Percentiles rank a stretch among this genome's conserved stretches.
These are phyloP conservation scores for Mythimna impura DNA, from an alignment of 2,888 invertebrate species.

Conservation along the genomic window DNA sequence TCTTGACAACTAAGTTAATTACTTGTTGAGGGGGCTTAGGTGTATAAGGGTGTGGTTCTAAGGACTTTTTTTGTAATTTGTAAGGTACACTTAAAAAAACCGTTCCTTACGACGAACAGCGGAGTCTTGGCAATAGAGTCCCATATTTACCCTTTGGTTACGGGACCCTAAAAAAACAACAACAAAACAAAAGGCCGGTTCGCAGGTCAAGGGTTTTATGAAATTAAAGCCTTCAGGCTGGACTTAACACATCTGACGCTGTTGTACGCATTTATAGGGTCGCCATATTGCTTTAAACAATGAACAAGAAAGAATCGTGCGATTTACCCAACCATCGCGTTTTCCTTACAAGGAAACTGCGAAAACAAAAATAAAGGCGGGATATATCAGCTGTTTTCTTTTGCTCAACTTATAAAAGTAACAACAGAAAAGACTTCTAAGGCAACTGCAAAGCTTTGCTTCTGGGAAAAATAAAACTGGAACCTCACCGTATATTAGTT, in stretches of 20 bases:
- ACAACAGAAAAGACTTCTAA: slow-evolving; percentile 41
- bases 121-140: no score
- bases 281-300: background rate
- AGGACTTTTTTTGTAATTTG: background rate
- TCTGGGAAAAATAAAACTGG: slow-evolving; percentile 40
- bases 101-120: no score
- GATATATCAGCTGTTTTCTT: slow-evolving; percentile 48
- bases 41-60: background rate
- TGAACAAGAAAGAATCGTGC: background rate
- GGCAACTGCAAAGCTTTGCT: slow-evolving; percentile 55
- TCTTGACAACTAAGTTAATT: slow-evolving; percentile 24
- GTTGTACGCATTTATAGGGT: no score
- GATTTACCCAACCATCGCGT: slow-evolving; percentile 16
- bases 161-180: no score
- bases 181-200: no score
- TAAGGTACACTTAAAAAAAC: no score
- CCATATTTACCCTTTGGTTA: no score
- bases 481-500: slow-evolving; percentile 17
- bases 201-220: no score
- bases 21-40: slow-evolving; percentile 3
- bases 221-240: no score
- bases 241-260: no score
- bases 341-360: slow-evolving; percentile 23
- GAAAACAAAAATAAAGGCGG: slow-evolving; percentile 50
- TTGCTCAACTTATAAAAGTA: slow-evolving; percentile 53